Evolutionary conservation across 2,797 vertebrate species (phyloP), one percentile per base, ranked within the genome.

Genomic region (Hemitrygon akajei): DNA sequence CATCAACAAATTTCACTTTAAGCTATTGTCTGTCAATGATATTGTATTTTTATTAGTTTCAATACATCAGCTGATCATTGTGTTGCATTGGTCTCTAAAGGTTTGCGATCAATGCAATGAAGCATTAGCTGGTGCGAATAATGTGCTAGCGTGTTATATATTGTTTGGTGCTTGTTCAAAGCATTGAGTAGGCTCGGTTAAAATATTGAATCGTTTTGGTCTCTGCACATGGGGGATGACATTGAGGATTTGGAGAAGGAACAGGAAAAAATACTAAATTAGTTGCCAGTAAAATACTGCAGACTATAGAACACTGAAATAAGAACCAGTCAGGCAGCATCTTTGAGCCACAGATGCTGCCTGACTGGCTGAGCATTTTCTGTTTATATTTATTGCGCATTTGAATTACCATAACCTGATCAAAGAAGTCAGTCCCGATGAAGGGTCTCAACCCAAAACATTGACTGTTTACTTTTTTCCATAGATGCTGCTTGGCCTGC

Each of bases 41-140:
- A 69, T 69, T 69, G n/a, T 34, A 18, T 89, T 80, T 80, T 80
- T 89, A 89, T 89, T 89, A 66, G 60, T 69, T 89, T 69, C 63
- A 12, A 79, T 34, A 34, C 20, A 66, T 89, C 86, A 89, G 37
- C 10, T 30, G 27, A 25, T 0, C 56, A 30, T 16, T 86, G 9
- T 58, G 30, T 14, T 86, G 27, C 22, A 27, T 30, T 30, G 82
- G 58, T 60, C 82, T 60, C 56, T 30, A 86, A 86, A 86, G 56
- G 3, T 60, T 60, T 27, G 60, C 58, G 56, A 30, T 11, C 7
- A 58, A 58, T 84, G 25, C 82, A 22, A 0, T 0, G 10, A 58
- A 58, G 82, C 25, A 84, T 25, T 30, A n/a, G 27, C 7, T 60
- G 56, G 56, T 30, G 56, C 25, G 11, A 86, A 30, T 58, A 60